Conservation (phyloP, 2,797 vertebrate genomes). For the Enteromius trimaculatus region DNA sequence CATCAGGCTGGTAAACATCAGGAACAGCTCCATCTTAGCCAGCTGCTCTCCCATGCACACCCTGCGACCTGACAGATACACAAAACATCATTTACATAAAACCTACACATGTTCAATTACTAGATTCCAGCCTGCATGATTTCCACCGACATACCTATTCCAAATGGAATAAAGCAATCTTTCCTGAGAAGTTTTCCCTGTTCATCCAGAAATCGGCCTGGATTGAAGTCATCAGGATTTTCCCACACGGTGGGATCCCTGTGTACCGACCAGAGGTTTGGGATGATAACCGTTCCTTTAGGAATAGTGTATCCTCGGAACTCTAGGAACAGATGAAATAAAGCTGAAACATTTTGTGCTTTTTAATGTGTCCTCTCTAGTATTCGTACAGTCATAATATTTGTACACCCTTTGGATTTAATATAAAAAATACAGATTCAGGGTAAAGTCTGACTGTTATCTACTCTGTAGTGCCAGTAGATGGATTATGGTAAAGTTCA, state of each 20-base stretch:
- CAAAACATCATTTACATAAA: not conserved
- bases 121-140: not conserved
- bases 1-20: constrained; percentile 87
- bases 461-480: not conserved
- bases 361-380: not conserved
- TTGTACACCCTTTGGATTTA: not conserved
- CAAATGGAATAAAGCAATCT: constrained; percentile 94
- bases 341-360: not conserved
- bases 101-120: not conserved
- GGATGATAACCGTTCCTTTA: constrained; percentile 87
- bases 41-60: constrained; percentile 97
- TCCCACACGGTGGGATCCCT: constrained; percentile 93
- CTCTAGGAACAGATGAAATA: constrained; percentile 70
- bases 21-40: constrained; percentile 96
- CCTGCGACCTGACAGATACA: constrained; percentile 82
- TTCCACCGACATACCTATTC: constrained; percentile 81
- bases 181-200: constrained; percentile 86
- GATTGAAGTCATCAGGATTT: constrained; percentile 86
- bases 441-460: not conserved
- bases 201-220: constrained; percentile 88
- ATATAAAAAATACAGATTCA: not conserved
- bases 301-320: constrained; percentile 92
- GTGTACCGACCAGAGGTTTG: constrained; percentile 94
- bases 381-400: not conserved
- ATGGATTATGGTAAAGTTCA: not conserved